Evolutionary conservation across 2,113 vertebrate genomes (phyloP).

Genomic region (Stegostoma tigrinum): DNA sequence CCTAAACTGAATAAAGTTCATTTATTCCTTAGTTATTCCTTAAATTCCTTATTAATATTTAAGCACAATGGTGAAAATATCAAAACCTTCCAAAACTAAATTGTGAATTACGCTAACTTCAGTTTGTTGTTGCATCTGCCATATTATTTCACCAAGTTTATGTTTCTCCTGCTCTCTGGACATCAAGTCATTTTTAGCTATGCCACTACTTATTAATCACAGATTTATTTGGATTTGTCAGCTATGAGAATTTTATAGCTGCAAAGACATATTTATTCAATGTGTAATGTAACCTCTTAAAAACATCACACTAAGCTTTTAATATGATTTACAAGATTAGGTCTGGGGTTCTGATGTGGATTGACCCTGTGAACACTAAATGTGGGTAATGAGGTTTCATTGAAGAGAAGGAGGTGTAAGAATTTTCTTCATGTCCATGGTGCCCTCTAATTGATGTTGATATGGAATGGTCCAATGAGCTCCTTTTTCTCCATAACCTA

Average conservation of each 20-base stretch:
- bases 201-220: background rate
- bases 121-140: background rate
- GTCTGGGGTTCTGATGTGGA: background rate
- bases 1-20: background rate
- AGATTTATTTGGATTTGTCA: background rate
- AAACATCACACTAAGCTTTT: background rate
- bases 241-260: background rate
- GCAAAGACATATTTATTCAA: background rate
- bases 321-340: background rate
- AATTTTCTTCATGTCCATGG: background rate
- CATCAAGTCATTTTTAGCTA: background rate
- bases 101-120: background rate
- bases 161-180: background rate
- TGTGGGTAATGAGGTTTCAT: background rate
- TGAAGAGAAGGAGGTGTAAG: background rate
- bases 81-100: background rate
- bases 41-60: background rate
- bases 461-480: too few species aligned
- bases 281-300: background rate
- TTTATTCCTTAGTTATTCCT: background rate
- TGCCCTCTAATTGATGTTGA: too few species aligned
- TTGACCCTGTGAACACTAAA: background rate
- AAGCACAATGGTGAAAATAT: background rate
- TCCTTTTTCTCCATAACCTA: too few species aligned
- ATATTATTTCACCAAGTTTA: background rate